These are phyloP conservation scores for Pimpla rufipes DNA, from an alignment of 2,888 invertebrate species.

Conservation along the genomic window DNA sequence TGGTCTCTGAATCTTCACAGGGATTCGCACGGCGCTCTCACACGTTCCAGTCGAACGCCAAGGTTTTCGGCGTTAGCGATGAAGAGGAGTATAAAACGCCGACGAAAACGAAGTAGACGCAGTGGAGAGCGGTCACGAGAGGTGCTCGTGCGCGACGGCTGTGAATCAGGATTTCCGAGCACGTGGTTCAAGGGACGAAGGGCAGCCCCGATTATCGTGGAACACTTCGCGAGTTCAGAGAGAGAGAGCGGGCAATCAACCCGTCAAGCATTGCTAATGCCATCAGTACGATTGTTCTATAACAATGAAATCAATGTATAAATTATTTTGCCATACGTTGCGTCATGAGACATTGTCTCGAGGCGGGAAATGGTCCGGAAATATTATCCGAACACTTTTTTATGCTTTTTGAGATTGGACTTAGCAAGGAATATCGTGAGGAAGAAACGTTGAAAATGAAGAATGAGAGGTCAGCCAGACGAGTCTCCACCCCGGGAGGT, in stretches of 20 bases:
- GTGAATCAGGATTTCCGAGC: conserved; percentile 82
- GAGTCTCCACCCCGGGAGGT: conserved; percentile 33
- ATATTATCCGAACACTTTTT: background rate
- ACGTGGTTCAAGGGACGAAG: conserved; percentile 77
- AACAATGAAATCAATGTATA: background rate
- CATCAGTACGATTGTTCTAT: background rate
- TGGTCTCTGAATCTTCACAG: conserved; percentile 54
- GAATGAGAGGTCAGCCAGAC: conserved; percentile 63
- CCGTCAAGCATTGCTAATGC: conserved; percentile 15
- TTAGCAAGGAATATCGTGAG: too few species aligned
- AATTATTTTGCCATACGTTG: background rate
- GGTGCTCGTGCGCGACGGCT: conserved; percentile 75
- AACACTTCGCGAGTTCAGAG: background rate
- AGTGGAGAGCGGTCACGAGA: conserved; percentile 67
- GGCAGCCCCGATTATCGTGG: conserved; percentile 15
- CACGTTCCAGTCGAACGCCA: conserved; percentile 56
- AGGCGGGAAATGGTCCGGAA: background rate
- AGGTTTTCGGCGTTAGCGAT: conserved; percentile 3
- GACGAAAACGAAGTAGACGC: conserved; percentile 52
- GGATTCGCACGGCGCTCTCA: conserved; percentile 41
- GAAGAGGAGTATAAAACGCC: conserved; percentile 44
- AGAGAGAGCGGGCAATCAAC: conserved; percentile 28
- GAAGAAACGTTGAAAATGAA: conserved; percentile 36
- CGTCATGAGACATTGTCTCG: background rate
- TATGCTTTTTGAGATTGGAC: background rate